phyloP scores from a whole-genome alignment of 2,113 vertebrate genomes.

The Genyomyrus donnyi region DNA sequence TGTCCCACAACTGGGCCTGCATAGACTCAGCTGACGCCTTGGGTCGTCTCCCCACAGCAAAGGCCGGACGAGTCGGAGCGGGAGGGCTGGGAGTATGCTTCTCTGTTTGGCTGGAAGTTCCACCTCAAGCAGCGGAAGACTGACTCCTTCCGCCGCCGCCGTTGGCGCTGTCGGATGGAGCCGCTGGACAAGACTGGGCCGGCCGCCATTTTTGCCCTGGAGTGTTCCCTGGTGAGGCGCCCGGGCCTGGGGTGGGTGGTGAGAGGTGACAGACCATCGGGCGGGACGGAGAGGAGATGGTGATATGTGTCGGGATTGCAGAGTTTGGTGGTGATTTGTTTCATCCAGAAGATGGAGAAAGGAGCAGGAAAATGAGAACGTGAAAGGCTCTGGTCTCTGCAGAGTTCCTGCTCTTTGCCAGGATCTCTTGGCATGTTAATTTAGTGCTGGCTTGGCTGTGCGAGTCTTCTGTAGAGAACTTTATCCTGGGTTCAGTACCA shows the following conservation, averaged over 20 bases:
- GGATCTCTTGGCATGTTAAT: background rate
- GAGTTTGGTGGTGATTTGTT: background rate
- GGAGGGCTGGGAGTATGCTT: constrained; percentile 93
- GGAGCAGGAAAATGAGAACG: background rate
- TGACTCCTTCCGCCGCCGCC: constrained; percentile 78
- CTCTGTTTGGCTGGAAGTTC: constrained; percentile 92
- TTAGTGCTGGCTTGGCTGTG: background rate
- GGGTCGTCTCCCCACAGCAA: constrained; percentile 56
- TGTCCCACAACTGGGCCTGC: background rate
- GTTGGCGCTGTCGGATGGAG: constrained; percentile 92
- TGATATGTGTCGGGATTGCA: background rate
- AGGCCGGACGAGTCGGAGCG: constrained; percentile 73
- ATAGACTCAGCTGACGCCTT: background rate
- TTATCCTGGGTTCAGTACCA: constrained; percentile 3
- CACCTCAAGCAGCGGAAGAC: constrained; percentile 81
- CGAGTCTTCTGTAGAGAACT: background rate
- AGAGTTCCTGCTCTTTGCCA: background rate
- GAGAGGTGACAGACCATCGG: constrained; percentile 19
- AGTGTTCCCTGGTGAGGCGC: constrained; percentile 80
- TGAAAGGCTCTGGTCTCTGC: background rate
- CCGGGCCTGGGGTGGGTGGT: background rate
- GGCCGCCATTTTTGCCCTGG: constrained; percentile 85
- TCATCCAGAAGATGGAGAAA: background rate
- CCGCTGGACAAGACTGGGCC: constrained; percentile 83
- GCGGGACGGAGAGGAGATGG: background rate